A percentile compares a stretch with the other conserved stretches of the same genome.
These are phyloP conservation scores for Hedya salicella DNA, from an alignment of 2,888 invertebrate species.

Conservation along the genomic window DNA sequence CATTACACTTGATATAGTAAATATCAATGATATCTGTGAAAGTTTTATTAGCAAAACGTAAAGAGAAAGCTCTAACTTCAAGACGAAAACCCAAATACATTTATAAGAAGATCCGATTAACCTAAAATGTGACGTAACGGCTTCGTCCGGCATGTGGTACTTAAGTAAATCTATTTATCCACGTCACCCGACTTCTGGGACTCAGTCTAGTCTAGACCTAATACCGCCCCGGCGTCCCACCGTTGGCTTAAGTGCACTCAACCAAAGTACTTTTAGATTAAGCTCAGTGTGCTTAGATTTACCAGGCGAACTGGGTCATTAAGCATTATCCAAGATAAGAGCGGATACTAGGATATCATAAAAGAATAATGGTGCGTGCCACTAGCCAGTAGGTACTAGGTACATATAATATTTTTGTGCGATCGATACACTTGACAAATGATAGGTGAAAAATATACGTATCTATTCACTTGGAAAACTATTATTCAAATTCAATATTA, in stretches of 20 bases:
- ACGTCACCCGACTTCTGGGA: constrained; percentile 25
- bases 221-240: constrained; percentile 18
- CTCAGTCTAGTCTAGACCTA: constrained; percentile 37
- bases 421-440: too few species aligned
- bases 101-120: constrained; percentile 5
- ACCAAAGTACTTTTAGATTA: constrained; percentile 40
- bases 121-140: constrained; percentile 11
- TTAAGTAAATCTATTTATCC: constrained; percentile 41
- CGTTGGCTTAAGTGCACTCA: constrained; percentile 41
- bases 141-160: constrained; percentile 19
- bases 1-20: too few species aligned
- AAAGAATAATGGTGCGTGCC: not conserved
- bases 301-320: constrained; percentile 29
- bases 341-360: constrained; percentile 18
- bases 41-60: too few species aligned
- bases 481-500: too few species aligned
- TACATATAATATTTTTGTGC: too few species aligned
- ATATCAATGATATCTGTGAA: too few species aligned
- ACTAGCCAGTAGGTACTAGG: not conserved
- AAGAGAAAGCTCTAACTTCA: not conserved
- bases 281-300: constrained; percentile 23
- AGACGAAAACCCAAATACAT: not conserved
- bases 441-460: too few species aligned
- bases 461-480: too few species aligned
- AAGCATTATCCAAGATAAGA: constrained; percentile 4